Conservation (phyloP, 2,888 invertebrate genomes). For the Campoplex nolae region DNA sequence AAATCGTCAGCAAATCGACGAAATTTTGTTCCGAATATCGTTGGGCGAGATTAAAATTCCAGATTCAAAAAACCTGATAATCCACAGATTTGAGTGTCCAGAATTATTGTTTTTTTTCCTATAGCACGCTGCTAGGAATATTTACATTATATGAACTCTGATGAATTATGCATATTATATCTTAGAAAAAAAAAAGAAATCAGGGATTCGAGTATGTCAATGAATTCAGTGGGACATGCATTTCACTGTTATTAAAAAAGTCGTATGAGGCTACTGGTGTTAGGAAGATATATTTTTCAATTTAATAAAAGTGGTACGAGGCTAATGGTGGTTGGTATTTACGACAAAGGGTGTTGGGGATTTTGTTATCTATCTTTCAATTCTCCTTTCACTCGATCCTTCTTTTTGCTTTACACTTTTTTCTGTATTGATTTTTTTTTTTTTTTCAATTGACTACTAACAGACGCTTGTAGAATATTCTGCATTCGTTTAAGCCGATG, state of each 20-base stretch:
- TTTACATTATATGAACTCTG: background rate
- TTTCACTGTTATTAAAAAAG: background rate
- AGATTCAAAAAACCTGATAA: background rate
- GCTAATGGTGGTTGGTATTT: background rate
- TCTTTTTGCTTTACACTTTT: slow-evolving; percentile 17
- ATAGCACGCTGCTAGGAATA: background rate
- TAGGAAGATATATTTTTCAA: background rate
- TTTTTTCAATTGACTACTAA: slow-evolving; percentile 38
- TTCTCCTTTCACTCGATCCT: slow-evolving; percentile 55
- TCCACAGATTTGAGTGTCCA: background rate
- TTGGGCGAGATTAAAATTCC: background rate
- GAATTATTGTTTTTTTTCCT: background rate
- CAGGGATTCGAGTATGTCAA: background rate
- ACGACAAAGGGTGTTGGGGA: background rate
- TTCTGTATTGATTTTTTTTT: slow-evolving; percentile 1
- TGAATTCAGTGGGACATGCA: background rate
- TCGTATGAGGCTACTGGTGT: background rate
- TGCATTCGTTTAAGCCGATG: background rate
- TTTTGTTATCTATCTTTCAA: slow-evolving; percentile 9
- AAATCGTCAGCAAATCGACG: slow-evolving; percentile 4
- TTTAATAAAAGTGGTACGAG: background rate
- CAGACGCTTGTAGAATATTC: slow-evolving; percentile 11
- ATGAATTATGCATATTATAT: slow-evolving; percentile 18
- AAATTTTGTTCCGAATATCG: background rate
- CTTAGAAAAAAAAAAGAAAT: background rate